These are phyloP conservation scores for Mactra quadrangularis DNA, from an alignment of 1,140 invertebrate species.

Conservation along the genomic window DNA sequence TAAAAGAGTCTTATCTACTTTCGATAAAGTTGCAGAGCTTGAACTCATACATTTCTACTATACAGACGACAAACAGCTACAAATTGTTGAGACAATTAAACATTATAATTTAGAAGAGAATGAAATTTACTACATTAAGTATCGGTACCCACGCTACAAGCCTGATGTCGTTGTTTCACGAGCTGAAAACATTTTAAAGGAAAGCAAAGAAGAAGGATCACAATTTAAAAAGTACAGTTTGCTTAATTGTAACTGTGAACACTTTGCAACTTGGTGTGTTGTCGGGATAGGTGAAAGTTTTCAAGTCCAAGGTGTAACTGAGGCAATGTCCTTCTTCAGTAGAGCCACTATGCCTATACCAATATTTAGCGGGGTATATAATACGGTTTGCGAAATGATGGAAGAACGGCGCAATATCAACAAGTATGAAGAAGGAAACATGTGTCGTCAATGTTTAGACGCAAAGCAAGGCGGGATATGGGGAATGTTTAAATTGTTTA, in stretches of 20 bases:
- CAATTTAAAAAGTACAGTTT: conserved; percentile 28
- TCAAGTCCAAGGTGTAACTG: conserved; percentile 10
- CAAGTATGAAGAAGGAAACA: conserved; percentile 1
- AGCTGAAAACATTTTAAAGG: conserved; percentile 32
- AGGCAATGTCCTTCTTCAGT: background rate
- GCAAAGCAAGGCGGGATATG: background rate
- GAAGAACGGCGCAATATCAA: background rate
- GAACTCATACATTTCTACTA: conserved; percentile 13
- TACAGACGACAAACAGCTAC: background rate
- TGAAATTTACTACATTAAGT: conserved; percentile 34
- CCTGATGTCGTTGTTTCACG: conserved; percentile 20
- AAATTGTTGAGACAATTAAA: conserved; percentile 2
- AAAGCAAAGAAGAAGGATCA: background rate
- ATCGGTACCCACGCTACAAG: conserved; percentile 3
- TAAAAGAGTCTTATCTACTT: background rate
- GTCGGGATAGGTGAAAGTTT: conserved; percentile 36
- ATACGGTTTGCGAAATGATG: conserved; percentile 32
- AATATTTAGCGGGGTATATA: conserved; percentile 2
- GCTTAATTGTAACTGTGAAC: conserved; percentile 38
- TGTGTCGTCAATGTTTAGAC: conserved; percentile 36
- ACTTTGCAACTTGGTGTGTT: conserved; percentile 54
- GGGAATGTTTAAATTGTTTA: no score
- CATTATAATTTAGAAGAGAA: conserved; percentile 12
- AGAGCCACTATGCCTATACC: no score
- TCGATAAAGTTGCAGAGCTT: background rate